phyloP scores from a whole-genome alignment of 1,140 invertebrate species.

The Copidosoma floridanum region DNA sequence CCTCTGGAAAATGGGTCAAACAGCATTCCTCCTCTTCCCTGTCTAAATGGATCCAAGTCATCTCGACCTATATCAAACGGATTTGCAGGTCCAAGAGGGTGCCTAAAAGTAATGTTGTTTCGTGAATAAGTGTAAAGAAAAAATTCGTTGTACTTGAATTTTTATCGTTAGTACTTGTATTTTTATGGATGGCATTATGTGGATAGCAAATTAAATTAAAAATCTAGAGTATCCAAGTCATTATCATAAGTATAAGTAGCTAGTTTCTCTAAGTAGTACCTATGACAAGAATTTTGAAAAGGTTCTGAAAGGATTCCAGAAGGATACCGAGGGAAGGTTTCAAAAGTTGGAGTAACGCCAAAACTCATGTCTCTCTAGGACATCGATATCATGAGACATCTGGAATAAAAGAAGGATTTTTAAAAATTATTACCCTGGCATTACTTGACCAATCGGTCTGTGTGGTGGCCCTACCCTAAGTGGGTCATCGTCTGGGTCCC shows the following conservation, averaged over 20 bases:
- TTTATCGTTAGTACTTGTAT: too few species aligned
- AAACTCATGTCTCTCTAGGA: constrained; percentile 30
- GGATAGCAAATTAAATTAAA: too few species aligned
- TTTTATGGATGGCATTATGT: too few species aligned
- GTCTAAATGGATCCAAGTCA: constrained; percentile 74
- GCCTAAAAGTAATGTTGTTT: too few species aligned
- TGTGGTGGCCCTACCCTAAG: constrained; percentile 32
- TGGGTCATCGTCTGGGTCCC: constrained; percentile 31
- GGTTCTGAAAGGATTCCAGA: constrained; percentile 15
- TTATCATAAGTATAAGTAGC: not conserved
- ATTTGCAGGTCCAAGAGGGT: not conserved
- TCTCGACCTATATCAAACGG: constrained; percentile 31
- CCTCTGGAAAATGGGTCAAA: constrained; percentile 65
- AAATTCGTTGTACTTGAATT: too few species aligned
- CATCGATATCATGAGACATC: constrained; percentile 31
- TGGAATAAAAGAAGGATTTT: constrained; percentile 29
- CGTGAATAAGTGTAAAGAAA: too few species aligned
- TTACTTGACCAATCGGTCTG: not conserved
- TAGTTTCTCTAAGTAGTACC: too few species aligned
- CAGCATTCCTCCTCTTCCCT: constrained; percentile 66
- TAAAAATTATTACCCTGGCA: constrained; percentile 33
- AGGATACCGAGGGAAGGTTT: constrained; percentile 17
- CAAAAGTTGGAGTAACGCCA: constrained; percentile 24
- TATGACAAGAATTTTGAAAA: constrained; percentile 9
- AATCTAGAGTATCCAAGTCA: too few species aligned